phyloP scores from a whole-genome alignment of 2,797 vertebrate species.

The Notamacropus eugenii region DNA sequence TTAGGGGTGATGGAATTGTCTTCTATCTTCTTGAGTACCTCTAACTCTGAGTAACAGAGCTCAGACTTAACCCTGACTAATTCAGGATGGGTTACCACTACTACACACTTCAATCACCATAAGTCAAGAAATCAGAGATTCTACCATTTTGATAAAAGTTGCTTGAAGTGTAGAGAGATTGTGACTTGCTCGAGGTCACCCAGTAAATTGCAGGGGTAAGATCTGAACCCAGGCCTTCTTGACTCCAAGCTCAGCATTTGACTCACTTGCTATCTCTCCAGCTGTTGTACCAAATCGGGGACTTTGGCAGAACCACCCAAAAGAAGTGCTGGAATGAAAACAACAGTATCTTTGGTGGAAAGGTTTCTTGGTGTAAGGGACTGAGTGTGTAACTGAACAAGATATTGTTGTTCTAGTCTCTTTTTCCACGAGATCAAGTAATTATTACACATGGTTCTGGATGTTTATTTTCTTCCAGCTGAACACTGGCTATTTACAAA shows the following conservation, averaged over 20 bases:
- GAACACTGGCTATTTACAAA: not conserved
- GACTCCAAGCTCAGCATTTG: not conserved
- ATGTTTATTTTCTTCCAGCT: not conserved
- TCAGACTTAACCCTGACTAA: not conserved
- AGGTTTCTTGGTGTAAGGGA: not conserved
- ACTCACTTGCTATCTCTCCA: not conserved
- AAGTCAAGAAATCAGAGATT: not conserved
- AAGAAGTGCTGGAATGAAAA: not conserved
- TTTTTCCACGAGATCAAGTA: not conserved
- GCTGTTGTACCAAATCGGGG: not conserved
- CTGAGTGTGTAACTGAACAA: not conserved
- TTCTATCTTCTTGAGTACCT: not conserved
- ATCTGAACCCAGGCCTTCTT: not conserved
- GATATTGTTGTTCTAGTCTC: not conserved
- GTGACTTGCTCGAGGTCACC: not conserved
- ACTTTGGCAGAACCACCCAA: not conserved
- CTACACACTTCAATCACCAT: not conserved
- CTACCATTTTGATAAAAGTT: not conserved
- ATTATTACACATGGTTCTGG: not conserved
- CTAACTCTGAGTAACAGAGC: not conserved
- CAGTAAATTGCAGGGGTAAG: not conserved
- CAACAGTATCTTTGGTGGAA: not conserved
- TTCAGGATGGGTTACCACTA: not conserved
- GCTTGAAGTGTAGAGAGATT: not conserved
- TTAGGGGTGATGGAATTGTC: not conserved